phyloP scores from a whole-genome alignment of 2,113 vertebrate species.

The Reinhardtius hippoglossoides region DNA sequence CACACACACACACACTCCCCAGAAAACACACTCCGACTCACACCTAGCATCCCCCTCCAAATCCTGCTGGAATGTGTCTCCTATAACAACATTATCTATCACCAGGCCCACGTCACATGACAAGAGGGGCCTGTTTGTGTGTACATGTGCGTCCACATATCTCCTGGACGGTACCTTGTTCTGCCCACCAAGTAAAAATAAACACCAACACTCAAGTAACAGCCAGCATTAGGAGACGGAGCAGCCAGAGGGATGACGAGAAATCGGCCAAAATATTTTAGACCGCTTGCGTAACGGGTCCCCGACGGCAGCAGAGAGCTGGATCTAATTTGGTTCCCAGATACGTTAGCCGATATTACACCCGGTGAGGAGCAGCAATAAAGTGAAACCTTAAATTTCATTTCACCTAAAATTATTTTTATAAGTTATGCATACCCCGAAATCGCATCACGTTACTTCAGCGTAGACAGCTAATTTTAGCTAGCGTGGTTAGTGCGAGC shows the following conservation, averaged over 20 bases:
- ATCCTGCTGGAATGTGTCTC: conserved; percentile 72
- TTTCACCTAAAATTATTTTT: background rate
- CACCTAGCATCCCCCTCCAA: conserved; percentile 61
- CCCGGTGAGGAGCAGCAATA: background rate
- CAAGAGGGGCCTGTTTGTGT: conserved; percentile 10
- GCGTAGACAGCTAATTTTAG: background rate
- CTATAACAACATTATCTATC: conserved; percentile 75
- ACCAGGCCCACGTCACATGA: conserved; percentile 72
- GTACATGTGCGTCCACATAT: background rate
- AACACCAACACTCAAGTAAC: conserved; percentile 43
- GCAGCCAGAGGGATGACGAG: conserved; percentile 18
- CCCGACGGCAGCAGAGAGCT: conserved; percentile 22
- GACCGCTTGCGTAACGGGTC: conserved; percentile 41
- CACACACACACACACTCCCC: conserved; percentile 23
- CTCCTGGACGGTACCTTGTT: conserved; percentile 24
- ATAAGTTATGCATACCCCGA: background rate
- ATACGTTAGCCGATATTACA: background rate
- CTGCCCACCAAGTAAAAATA: conserved; percentile 57
- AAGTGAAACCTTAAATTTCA: conserved; percentile 6
- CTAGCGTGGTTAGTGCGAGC: too few relatives aligned
- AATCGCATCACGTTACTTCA: background rate
- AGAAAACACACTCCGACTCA: conserved; percentile 25
- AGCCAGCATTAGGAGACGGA: background rate
- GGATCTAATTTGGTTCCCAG: conserved; percentile 35
- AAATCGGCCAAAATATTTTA: conserved; percentile 33